phyloP scores from a whole-genome alignment of 2,888 invertebrate species.

The Eupelmus urozonus region DNA sequence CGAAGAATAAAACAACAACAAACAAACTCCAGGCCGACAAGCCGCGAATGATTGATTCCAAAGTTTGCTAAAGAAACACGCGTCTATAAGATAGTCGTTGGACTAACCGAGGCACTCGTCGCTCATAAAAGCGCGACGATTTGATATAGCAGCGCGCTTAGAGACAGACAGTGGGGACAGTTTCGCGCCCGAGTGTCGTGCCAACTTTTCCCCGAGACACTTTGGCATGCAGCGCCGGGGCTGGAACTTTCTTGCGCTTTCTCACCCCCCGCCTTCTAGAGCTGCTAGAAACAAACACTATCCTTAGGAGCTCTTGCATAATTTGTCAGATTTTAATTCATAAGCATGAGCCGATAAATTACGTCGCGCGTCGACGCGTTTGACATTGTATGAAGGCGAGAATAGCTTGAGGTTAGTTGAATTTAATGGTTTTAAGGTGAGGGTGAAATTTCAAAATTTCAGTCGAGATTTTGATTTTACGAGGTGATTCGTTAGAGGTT shows the following conservation, averaged over 20 bases:
- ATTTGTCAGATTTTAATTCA: slow-evolving; percentile 37
- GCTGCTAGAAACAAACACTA: slow-evolving; percentile 2
- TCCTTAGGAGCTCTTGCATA: neutral
- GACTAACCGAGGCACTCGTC: no score
- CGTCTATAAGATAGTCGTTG: no score
- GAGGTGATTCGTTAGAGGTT: no score
- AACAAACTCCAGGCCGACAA: no score
- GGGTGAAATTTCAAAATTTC: neutral
- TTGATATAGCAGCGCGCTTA: no score
- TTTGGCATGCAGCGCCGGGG: slow-evolving; percentile 31
- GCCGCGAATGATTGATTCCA: no score
- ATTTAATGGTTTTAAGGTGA: neutral
- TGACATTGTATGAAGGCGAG: no score
- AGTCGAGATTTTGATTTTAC: neutral
- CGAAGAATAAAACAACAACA: no score
- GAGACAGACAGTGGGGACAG: neutral
- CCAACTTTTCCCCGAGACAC: slow-evolving; percentile 24
- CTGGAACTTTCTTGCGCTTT: slow-evolving; percentile 16
- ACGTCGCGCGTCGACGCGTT: no score
- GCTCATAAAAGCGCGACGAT: no score
- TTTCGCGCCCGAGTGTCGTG: slow-evolving; percentile 8
- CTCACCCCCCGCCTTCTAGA: neutral
- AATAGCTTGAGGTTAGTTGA: neutral
- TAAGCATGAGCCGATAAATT: slow-evolving; percentile 25
- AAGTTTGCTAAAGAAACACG: no score